Evolutionary conservation across 2,888 invertebrate genomes (phyloP).

Genomic region (Galerucella pusilla): DNA sequence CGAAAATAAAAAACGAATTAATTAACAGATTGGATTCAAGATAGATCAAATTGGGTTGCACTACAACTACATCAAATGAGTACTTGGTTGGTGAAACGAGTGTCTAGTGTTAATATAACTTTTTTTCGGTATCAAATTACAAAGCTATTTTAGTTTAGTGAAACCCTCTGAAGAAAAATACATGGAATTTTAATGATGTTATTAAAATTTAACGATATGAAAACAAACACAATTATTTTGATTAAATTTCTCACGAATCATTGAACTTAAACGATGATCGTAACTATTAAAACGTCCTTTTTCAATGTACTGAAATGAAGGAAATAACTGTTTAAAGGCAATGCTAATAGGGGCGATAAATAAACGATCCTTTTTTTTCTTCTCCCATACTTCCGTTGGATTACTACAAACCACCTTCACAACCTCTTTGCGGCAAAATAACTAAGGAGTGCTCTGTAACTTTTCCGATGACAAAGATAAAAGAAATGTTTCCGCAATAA

Average conservation of each 20-base stretch:
- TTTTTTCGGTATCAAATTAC: no score
- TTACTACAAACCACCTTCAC: constrained; percentile 27
- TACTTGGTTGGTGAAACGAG: no score
- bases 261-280: neutral
- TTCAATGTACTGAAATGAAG: neutral
- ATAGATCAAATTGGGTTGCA: no score
- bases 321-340: constrained; percentile 17
- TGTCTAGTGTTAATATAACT: no score
- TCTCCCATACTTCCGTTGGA: constrained; percentile 20
- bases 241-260: neutral
- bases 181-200: no score
- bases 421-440: constrained; percentile 17
- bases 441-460: constrained; percentile 30
- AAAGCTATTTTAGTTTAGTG: no score
- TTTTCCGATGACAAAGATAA: constrained; percentile 30
- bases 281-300: neutral
- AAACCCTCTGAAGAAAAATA: no score
- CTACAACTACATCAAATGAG: no score
- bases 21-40: no score
- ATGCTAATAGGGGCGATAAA: constrained; percentile 29
- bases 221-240: neutral
- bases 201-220: no score
- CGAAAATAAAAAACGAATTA: no score
- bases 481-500: constrained; percentile 31
- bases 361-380: constrained; percentile 12